These are phyloP conservation scores for Echiichthys vipera DNA, from an alignment of 2,797 vertebrate species.

Conservation along the genomic window DNA sequence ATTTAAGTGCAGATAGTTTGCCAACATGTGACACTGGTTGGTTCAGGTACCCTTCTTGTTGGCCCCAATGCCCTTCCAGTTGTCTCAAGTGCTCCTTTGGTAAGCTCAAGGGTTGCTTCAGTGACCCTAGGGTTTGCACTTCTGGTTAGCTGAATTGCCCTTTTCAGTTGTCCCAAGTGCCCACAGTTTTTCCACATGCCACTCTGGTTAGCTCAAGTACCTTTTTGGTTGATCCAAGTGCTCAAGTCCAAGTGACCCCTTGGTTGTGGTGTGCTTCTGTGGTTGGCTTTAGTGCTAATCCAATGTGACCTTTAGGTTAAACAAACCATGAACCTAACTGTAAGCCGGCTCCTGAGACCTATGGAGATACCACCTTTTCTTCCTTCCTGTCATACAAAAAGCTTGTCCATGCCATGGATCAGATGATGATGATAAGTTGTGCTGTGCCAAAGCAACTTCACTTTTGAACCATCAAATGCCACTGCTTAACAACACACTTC, in stretches of 20 bases:
- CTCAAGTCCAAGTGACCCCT: conserved; percentile 7
- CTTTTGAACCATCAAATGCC: conserved; percentile 18
- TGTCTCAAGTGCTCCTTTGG: background rate
- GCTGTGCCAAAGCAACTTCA: background rate
- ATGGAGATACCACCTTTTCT: background rate
- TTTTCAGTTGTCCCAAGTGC: background rate
- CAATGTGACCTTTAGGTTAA: background rate
- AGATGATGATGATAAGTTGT: conserved; percentile 12
- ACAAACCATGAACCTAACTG: conserved; percentile 12
- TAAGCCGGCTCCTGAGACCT: background rate
- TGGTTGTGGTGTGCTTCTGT: background rate
- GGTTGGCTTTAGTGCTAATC: conserved; percentile 13
- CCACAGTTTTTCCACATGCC: background rate
- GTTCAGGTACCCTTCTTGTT: background rate
- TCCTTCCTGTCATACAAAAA: background rate
- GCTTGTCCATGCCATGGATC: conserved; percentile 3
- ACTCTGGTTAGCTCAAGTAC: background rate
- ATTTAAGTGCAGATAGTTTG: background rate
- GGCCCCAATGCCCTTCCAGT: background rate
- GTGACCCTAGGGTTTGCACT: background rate
- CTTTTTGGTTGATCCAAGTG: conserved; percentile 11
- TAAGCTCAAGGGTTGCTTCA: background rate
- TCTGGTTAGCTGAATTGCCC: background rate
- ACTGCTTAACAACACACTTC: conserved; percentile 12
- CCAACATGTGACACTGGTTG: background rate